These are phyloP conservation scores for Gobionotothen gibberifrons DNA, from an alignment of 2,797 vertebrate species.

Conservation along the genomic window DNA sequence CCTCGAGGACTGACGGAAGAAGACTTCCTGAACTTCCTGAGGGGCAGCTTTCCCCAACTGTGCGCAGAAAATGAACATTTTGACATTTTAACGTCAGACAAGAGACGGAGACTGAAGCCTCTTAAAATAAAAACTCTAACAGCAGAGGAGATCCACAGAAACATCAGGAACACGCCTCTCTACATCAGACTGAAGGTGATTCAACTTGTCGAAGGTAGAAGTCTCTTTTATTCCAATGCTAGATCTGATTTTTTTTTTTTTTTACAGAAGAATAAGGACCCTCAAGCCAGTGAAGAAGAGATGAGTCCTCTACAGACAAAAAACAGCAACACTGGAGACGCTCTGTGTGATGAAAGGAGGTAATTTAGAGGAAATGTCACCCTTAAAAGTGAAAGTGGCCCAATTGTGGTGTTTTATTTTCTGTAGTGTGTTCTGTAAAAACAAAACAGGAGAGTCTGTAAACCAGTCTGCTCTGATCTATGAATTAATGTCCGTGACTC, in stretches of 20 bases:
- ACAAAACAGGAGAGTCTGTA: no score
- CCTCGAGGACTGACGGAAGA: constrained; percentile 35
- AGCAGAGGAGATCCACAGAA: constrained; percentile 37
- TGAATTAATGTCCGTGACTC: no score
- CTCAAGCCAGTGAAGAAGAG: background rate
- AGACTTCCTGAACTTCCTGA: constrained; percentile 49
- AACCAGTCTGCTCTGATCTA: no score
- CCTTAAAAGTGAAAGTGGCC: no score
- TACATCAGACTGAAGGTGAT: constrained; percentile 56
- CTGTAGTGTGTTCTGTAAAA: no score
- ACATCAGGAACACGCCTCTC: background rate
- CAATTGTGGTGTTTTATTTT: no score
- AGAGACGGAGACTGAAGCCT: constrained; percentile 18
- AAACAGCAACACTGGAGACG: background rate
- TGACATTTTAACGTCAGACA: constrained; percentile 38
- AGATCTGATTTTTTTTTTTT: no score
- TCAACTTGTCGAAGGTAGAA: no score
- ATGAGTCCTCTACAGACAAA: background rate
- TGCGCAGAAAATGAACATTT: constrained; percentile 10
- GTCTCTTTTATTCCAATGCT: background rate
- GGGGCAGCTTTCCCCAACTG: constrained; percentile 47
- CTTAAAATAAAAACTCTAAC: constrained; percentile 36
- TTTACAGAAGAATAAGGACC: constrained; percentile 16
- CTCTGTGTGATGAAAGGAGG: constrained; percentile 17
- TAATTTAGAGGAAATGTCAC: background rate